Percentiles rank a stretch among this genome's conserved stretches.
Evolutionary conservation across 2,797 vertebrate species (phyloP).

Genomic region (Esox lucius): DNA sequence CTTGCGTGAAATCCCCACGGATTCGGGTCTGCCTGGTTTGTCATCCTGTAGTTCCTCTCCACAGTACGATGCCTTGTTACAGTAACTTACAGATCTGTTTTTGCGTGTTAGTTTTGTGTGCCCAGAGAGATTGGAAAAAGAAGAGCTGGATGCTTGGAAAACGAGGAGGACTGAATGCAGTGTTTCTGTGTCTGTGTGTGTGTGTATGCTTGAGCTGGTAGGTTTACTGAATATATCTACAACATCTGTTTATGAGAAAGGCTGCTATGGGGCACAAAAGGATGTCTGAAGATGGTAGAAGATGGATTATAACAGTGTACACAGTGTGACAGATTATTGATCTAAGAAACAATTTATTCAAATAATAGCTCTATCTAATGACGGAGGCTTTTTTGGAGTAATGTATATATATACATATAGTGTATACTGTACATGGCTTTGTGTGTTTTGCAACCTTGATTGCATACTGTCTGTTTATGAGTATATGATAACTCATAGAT

Average conservation of each 20-base stretch:
- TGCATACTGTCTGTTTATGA: too few relatives aligned
- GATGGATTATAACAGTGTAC: neutral
- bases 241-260: slow-evolving; percentile 55
- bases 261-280: slow-evolving; percentile 6
- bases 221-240: slow-evolving; percentile 57
- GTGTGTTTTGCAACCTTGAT: too few relatives aligned
- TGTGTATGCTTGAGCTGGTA: slow-evolving; percentile 41
- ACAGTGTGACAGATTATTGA: too few relatives aligned
- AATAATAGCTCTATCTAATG: too few relatives aligned
- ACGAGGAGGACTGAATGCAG: slow-evolving; percentile 35
- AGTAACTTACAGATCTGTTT: slow-evolving; percentile 42
- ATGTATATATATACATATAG: too few relatives aligned
- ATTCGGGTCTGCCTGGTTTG: slow-evolving; percentile 52
- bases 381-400: too few relatives aligned
- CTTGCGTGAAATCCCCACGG: slow-evolving; percentile 66
- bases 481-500: too few relatives aligned
- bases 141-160: slow-evolving; percentile 10
- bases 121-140: slow-evolving; percentile 43
- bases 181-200: slow-evolving; percentile 5
- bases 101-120: slow-evolving; percentile 57
- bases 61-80: slow-evolving; percentile 42
- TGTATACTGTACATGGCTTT: too few relatives aligned
- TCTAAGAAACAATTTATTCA: too few relatives aligned
- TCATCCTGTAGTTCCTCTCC: slow-evolving; percentile 46
- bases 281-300: neutral